A percentile compares a stretch with the other conserved stretches of the same genome.
Conservation (phyloP, 1,140 invertebrate species). For the Tetramorium simillimum region DNA sequence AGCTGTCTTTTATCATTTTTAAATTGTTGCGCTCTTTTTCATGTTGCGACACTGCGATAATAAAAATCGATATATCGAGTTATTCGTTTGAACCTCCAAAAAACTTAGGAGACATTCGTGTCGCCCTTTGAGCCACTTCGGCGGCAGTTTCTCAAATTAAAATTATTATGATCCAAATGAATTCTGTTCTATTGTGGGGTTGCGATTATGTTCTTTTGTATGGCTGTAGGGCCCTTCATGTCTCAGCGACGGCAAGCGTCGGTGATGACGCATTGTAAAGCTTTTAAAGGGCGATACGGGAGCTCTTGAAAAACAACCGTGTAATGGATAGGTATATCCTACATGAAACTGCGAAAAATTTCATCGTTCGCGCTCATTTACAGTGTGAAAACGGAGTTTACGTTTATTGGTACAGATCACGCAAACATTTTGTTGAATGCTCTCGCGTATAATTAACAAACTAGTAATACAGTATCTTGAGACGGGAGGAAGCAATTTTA, state of each 20-base stretch:
- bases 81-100: neutral
- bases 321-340: slow-evolving; percentile 77
- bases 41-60: neutral
- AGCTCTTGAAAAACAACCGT: slow-evolving; percentile 73
- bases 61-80: slow-evolving; percentile 39
- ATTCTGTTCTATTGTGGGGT: slow-evolving; percentile 81
- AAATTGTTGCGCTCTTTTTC: neutral
- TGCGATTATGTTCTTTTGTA: slow-evolving; percentile 83
- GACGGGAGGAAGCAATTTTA: neutral
- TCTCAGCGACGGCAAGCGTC: slow-evolving; percentile 75
- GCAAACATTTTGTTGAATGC: neutral
- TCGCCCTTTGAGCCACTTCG: slow-evolving; percentile 72
- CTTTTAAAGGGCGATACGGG: slow-evolving; percentile 78
- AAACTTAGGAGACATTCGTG: slow-evolving; percentile 64
- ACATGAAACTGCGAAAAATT: slow-evolving; percentile 63
- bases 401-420: slow-evolving; percentile 14
- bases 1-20: neutral
- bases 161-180: slow-evolving; percentile 83
- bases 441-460: slow-evolving; percentile 1
- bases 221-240: slow-evolving; percentile 77
- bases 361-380: slow-evolving; percentile 9
- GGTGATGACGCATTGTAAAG: slow-evolving; percentile 82
- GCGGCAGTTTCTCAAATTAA: slow-evolving; percentile 77
- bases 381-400: slow-evolving; percentile 10
- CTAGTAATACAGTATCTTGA: neutral